These are phyloP conservation scores for Trachelus iudaicus DNA, from an alignment of 2,888 invertebrate species.

Conservation along the genomic window DNA sequence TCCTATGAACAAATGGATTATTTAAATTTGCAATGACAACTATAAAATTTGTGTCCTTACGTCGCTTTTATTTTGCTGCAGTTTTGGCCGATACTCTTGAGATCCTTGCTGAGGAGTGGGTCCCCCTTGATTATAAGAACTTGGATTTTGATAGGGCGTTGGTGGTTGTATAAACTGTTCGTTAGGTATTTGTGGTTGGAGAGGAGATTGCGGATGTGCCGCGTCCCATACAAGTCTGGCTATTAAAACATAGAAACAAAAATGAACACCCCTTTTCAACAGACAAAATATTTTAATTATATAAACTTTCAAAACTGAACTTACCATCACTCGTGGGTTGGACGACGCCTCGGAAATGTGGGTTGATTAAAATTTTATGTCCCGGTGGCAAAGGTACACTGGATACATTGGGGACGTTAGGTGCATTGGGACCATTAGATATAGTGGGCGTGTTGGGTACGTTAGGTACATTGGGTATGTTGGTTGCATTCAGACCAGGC, in stretches of 20 bases:
- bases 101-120: conserved; percentile 22
- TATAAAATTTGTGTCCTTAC: conserved; percentile 38
- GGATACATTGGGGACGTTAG: conserved; percentile 28
- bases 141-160: conserved; percentile 44
- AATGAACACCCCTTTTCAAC: conserved; percentile 4
- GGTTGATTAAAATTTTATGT: conserved; percentile 77
- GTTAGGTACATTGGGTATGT: conserved; percentile 15
- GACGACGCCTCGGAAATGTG: conserved; percentile 73
- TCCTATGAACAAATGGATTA: conserved; percentile 41
- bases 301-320: conserved; percentile 14
- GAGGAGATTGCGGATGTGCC: conserved; percentile 40
- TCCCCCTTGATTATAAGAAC: conserved; percentile 40
- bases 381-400: conserved; percentile 57
- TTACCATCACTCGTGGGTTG: conserved; percentile 70
- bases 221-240: conserved; percentile 56
- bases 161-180: conserved; percentile 36
- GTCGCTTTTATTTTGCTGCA: conserved; percentile 53
- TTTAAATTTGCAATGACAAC: background rate
- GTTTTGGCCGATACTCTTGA: conserved; percentile 48
- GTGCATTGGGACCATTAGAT: conserved; percentile 27
- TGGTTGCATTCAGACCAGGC: conserved; percentile 18
- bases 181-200: conserved; percentile 33
- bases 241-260: conserved; percentile 19
- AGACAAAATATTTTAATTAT: background rate
- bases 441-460: background rate